phyloP scores from a whole-genome alignment of 2,797 vertebrate genomes.

The Lepilemur septentrionalis region DNA sequence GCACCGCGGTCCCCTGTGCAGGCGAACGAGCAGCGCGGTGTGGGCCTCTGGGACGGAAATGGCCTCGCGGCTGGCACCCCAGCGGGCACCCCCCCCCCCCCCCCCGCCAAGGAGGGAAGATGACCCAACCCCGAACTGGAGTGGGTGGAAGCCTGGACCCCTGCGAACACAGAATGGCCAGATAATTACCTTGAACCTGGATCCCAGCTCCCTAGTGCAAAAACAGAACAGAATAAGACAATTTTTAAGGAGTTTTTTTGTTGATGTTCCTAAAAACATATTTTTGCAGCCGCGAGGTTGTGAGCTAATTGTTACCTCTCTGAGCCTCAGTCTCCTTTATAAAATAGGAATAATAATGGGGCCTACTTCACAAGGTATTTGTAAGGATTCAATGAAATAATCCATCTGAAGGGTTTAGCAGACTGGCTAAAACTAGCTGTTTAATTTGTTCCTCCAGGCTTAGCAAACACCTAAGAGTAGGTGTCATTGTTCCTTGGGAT shows the following conservation, averaged over 20 bases:
- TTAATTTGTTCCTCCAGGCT: neutral
- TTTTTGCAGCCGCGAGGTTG: neutral
- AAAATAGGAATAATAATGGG: neutral
- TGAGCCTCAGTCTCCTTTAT: neutral
- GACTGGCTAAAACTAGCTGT: neutral
- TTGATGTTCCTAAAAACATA: neutral
- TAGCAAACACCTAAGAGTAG: neutral
- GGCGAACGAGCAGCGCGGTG: fast-evolving
- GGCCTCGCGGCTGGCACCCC: fast-evolving
- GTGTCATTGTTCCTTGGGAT: neutral
- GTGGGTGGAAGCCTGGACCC: neutral
- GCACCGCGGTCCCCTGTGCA: fast-evolving
- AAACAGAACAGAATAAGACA: neutral
- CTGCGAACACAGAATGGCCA: neutral
- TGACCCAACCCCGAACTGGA: neutral
- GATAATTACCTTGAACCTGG: neutral
- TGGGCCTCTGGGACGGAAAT: fast-evolving
- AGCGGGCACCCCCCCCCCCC: fast-evolving
- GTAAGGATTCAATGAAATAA: conserved; percentile 30
- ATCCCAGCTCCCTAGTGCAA: neutral
- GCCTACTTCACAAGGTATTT: neutral
- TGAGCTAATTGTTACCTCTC: neutral
- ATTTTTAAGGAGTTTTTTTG: neutral
- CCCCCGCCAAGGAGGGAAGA: too few relatives aligned
- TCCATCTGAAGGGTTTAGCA: neutral